These are phyloP conservation scores for Horisme vitalbata DNA, from an alignment of 2,888 invertebrate species.

Conservation along the genomic window DNA sequence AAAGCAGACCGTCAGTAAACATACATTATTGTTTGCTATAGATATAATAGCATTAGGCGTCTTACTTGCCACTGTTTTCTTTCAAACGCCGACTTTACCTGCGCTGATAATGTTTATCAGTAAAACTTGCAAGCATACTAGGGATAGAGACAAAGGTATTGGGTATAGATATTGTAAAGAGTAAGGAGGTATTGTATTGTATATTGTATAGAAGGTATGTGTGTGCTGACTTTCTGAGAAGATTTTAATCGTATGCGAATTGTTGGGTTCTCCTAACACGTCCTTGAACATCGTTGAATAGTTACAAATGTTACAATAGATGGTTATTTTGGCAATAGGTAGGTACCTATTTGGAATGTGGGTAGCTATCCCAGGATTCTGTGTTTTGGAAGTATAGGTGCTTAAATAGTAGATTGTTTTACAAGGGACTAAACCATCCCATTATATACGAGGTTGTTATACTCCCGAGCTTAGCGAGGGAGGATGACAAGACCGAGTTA, in stretches of 20 bases:
- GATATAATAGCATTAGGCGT: constrained; percentile 62
- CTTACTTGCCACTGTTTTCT: constrained; percentile 67
- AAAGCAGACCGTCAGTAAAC: constrained; percentile 52
- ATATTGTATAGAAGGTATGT: neutral
- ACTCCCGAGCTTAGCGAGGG: no score
- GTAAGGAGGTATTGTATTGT: no score
- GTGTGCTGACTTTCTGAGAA: constrained; percentile 16
- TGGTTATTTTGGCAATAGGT: no score
- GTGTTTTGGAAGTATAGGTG: no score
- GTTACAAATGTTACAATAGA: no score
- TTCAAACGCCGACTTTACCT: constrained; percentile 52
- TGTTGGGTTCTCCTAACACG: constrained; percentile 12
- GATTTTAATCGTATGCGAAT: constrained; percentile 21
- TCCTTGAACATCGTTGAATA: neutral
- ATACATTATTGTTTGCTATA: constrained; percentile 57
- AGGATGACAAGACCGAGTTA: no score
- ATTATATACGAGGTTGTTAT: no score
- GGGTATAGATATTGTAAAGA: constrained; percentile 8
- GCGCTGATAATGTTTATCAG: constrained; percentile 26
- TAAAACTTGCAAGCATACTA: constrained; percentile 27
- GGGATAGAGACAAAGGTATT: neutral
- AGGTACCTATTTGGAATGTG: no score
- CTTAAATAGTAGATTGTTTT: no score
- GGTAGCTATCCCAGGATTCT: no score
- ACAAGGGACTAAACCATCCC: no score